Conservation (phyloP, 2,113 vertebrate species). For the Psilopogon haemacephalus region DNA sequence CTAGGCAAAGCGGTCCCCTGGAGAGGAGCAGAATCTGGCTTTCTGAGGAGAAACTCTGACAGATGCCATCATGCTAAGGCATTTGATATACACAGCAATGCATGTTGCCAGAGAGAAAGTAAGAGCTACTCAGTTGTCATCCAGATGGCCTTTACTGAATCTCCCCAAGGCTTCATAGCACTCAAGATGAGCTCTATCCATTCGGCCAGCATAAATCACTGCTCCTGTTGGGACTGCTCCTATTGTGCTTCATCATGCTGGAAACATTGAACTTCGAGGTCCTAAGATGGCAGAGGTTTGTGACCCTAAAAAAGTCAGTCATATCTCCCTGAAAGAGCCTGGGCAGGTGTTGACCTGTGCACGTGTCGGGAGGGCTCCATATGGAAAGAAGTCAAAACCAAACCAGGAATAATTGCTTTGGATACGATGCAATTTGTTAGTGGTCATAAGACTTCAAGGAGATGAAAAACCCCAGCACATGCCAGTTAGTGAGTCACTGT, state of each 20-base stretch:
- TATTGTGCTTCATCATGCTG: background rate
- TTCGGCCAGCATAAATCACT: background rate
- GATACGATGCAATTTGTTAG: constrained; percentile 59
- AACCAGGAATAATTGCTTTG: constrained; percentile 42
- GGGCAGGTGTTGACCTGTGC: background rate
- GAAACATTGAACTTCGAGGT: background rate
- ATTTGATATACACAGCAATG: background rate
- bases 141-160: background rate
- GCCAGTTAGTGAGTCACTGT: constrained; percentile 68
- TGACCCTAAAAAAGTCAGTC: background rate
- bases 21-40: background rate
- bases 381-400: constrained; percentile 30
- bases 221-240: background rate
- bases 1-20: background rate
- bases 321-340: background rate
- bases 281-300: background rate
- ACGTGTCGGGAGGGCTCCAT: background rate
- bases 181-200: background rate
- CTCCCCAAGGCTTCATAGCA: background rate
- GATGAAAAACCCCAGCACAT: constrained; percentile 69
- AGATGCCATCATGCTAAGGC: background rate
- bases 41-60: background rate
- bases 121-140: background rate
- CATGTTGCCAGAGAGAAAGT: background rate
- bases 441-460: constrained; percentile 69